Evolutionary conservation across 2,797 vertebrate species (phyloP), one percentile per base, ranked within the genome.

Genomic region (Vireo griseus): DNA sequence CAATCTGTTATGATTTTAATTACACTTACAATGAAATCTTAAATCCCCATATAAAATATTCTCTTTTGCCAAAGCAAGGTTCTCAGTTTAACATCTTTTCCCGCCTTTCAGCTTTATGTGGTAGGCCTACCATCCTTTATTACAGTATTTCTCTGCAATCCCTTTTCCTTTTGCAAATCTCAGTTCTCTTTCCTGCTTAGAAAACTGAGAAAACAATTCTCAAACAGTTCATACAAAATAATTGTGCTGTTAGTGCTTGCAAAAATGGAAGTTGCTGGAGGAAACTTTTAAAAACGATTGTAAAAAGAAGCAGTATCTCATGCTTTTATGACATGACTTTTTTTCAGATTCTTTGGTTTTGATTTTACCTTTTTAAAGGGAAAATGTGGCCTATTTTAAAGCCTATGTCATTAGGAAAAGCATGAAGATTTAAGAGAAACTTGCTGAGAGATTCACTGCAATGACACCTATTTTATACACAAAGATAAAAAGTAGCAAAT

Each of bases 81-180:
- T 37, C 6, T 31, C 28, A 33, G 13, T 65, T 58, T 22, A 71
- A 35, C 10, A 42, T 39, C 15, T 21, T 58, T 79, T 55, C 11
- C 16, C 25, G 61, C 11, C 42, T 76, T 82, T 54, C 35, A 58
- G 16, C 58, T 90, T 76, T 52, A 24, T 20, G 6, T 24, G 5
- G 6, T 33, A 66, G 28, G 13, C 45, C 69, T 25, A 28, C 21
- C 37, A 33, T 44, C 12, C 9, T 67, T 66, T 63, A 42, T 13
- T 33, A 29, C 17, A 1, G 0, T 3, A 19, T 1, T 16, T 13
- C 18, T 62, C 52, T 75, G 2, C 5, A 44, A 2, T 2, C 1
- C 2, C 8, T 63, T 37, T 31, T 33, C 7, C 25, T 62, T 74
- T 61, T n/a, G 16, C 28, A 82, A 73, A 83, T 58, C 17, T 65